phyloP scores from a whole-genome alignment of 2,113 vertebrate species.

The Bubo blakistoni region DNA sequence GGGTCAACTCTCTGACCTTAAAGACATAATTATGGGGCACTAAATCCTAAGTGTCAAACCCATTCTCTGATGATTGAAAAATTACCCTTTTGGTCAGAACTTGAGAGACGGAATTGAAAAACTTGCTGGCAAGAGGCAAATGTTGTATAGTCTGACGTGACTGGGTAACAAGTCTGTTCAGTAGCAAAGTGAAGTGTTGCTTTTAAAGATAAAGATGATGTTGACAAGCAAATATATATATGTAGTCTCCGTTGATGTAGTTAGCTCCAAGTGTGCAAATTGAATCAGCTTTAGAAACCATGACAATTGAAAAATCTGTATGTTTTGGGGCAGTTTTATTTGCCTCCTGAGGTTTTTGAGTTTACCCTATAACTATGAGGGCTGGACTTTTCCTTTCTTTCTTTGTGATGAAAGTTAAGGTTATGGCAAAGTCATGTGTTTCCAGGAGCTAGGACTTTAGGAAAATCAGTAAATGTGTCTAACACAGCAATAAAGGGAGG shows the following conservation, averaged over 20 bases:
- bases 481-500: background rate
- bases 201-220: background rate
- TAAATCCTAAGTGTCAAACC: background rate
- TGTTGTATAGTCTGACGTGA: rapidly evolving
- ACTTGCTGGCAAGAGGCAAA: background rate
- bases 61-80: background rate
- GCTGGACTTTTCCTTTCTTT: background rate
- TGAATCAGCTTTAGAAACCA: background rate
- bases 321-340: background rate
- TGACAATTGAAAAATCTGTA: background rate
- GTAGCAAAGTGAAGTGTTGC: background rate
- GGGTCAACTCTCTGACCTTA: background rate
- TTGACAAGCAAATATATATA: background rate
- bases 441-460: background rate
- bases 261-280: background rate
- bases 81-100: background rate
- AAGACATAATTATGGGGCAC: background rate
- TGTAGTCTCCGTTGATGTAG: background rate
- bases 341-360: background rate
- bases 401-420: background rate
- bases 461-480: background rate
- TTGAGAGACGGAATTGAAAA: background rate
- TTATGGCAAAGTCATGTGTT: background rate
- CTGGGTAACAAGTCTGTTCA: background rate
- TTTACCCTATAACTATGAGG: background rate